Conservation (phyloP, 2,888 invertebrate species). For the Melanargia galathea region DNA sequence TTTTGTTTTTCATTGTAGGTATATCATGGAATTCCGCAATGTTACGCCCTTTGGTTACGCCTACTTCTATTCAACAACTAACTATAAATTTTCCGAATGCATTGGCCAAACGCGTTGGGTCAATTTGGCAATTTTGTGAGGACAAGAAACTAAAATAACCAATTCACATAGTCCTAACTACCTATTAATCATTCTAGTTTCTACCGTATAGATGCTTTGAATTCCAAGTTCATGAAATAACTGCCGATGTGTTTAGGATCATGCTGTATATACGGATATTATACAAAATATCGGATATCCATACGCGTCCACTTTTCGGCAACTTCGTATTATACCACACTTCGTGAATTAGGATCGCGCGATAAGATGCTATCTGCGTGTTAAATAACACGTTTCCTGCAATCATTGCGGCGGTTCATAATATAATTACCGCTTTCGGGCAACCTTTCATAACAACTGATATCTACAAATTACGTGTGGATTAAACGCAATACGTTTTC, state of each 20-base stretch:
- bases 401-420: conserved; percentile 79
- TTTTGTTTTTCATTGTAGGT: too few relatives aligned
- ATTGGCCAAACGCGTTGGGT: too few relatives aligned
- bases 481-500: conserved; percentile 13
- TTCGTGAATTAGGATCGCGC: conserved; percentile 74
- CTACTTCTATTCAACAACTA: too few relatives aligned
- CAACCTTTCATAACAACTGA: conserved; percentile 56
- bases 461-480: conserved; percentile 28
- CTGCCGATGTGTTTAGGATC: conserved; percentile 24
- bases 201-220: not conserved
- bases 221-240: not conserved
- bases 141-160: too few relatives aligned
- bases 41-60: too few relatives aligned
- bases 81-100: too few relatives aligned
- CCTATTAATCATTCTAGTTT: conserved; percentile 31
- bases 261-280: conserved; percentile 55
- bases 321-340: conserved; percentile 80
- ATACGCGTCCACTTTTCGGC: conserved; percentile 71
- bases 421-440: conserved; percentile 77
- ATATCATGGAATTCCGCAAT: too few relatives aligned
- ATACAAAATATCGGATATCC: conserved; percentile 63
- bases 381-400: conserved; percentile 82
- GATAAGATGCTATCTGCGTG: conserved; percentile 79
- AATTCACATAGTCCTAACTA: too few relatives aligned
- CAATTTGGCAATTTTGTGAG: too few relatives aligned